Conservation (phyloP, 2,797 vertebrate genomes). For the Propithecus deckenii region DNA sequence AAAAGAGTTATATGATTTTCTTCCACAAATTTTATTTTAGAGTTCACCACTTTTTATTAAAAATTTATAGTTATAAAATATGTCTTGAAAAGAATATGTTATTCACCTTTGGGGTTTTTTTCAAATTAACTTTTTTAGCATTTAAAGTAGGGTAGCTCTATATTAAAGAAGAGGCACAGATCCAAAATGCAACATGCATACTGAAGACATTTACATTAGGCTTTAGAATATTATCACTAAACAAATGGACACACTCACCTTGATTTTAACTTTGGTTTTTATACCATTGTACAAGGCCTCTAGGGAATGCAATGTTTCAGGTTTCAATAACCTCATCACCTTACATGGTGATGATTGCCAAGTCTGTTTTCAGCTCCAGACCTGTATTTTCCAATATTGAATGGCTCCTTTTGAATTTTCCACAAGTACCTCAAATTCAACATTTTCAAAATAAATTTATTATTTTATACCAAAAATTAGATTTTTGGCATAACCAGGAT, state of each 20-base stretch:
- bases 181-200: background rate
- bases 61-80: constrained; percentile 15
- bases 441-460: constrained; percentile 17
- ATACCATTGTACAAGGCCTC: background rate
- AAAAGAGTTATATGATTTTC: background rate
- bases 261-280: background rate
- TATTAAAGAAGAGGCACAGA: background rate
- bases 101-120: background rate
- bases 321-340: background rate
- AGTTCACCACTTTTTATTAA: background rate
- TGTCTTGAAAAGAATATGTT: background rate
- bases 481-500: background rate
- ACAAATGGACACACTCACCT: background rate
- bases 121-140: background rate
- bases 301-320: background rate
- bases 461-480: background rate
- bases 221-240: background rate
- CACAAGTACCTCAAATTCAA: background rate
- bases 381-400: background rate
- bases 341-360: background rate
- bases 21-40: background rate
- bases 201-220: background rate
- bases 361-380: background rate
- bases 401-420: background rate
- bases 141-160: background rate